These are phyloP conservation scores for Gonioctena quinquepunctata DNA, from an alignment of 1,140 invertebrate species.

Conservation along the genomic window DNA sequence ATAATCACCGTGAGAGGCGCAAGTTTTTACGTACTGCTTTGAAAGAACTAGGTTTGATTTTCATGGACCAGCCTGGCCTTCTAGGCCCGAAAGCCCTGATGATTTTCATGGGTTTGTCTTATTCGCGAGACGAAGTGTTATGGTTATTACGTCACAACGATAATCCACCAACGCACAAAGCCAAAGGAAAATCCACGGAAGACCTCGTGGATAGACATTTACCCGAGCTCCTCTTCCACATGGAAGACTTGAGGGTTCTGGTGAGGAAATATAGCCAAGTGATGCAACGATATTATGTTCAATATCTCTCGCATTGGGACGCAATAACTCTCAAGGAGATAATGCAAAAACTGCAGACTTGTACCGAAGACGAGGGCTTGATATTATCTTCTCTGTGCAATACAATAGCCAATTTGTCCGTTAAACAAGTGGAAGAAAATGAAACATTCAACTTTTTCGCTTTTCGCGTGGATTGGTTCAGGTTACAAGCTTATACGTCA, in stretches of 20 bases:
- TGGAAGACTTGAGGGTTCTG: slow-evolving; percentile 93
- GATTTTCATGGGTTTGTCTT: slow-evolving; percentile 94
- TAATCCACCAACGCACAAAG: slow-evolving; percentile 86
- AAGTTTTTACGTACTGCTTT: slow-evolving; percentile 95
- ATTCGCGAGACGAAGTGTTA: slow-evolving; percentile 94
- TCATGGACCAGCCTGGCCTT: slow-evolving; percentile 97
- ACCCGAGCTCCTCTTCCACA: slow-evolving; percentile 96
- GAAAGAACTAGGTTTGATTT: slow-evolving; percentile 92
- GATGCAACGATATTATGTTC: slow-evolving; percentile 96
- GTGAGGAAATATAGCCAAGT: slow-evolving; percentile 96
- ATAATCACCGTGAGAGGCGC: slow-evolving; percentile 89
- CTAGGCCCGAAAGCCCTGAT: slow-evolving; percentile 96
- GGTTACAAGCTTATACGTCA: slow-evolving; percentile 94
- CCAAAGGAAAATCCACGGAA: slow-evolving; percentile 81
- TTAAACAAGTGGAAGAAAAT: slow-evolving; percentile 97
- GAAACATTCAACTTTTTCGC: slow-evolving; percentile 95
- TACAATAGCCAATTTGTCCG: slow-evolving; percentile 82
- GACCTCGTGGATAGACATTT: slow-evolving; percentile 92
- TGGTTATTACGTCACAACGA: slow-evolving; percentile 97
- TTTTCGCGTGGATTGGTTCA: slow-evolving; percentile 92
- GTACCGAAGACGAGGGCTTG: slow-evolving; percentile 92
- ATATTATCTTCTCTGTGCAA: slow-evolving; percentile 93
- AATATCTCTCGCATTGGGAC: slow-evolving; percentile 95
- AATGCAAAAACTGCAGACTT: slow-evolving; percentile 83
- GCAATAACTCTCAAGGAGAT: slow-evolving; percentile 89